Base-by-base conservation (phyloP, 1,140 invertebrate genomes). In the Homalodisca vitripennis region DNA sequence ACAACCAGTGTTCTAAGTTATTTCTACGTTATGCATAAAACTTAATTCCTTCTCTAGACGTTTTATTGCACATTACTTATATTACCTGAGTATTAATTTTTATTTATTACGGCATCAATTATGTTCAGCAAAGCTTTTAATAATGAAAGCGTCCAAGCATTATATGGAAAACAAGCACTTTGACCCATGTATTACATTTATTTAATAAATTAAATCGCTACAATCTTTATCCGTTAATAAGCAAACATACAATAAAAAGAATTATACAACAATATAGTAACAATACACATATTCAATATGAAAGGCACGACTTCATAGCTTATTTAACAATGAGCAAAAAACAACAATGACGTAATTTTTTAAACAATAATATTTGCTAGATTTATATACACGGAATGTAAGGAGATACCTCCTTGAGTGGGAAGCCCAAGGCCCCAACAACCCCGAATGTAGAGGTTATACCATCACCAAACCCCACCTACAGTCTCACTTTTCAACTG, bases 331-430 rank as follows among this genome's bases (percentile, higher is more conserved):
- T 41, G 34, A 41, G 34, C 34, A 41, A 41, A 41, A n/a, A n/a
- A 41, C 17, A 41, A 41, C 34, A n/a, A n/a, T n/a, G n/a, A n/a
- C n/a, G 17, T 60, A 60, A 60, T 60, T 60, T 22, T 51, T 60
- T n/a, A 53, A 53, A 27, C 26, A 22, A 53, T 41, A 51, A 51
- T 60, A 60, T 60, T 60, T 60, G 27, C 55, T 60, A 60, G n/a
- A 29, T 60, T 60, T 60, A 60, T 60, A 13, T 60, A 60, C 55
- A 60, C 55, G 55, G 55, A 60, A 60, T 60, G 55, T 60, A 13
- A 27, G 24, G n/a, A 26, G 55, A 22, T n/a, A n/a, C n/a, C n/a
- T n/a, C n/a, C n/a, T n/a, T n/a, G n/a, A n/a, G n/a, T n/a, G n/a
- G n/a, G n/a, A n/a, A n/a, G n/a, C n/a, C n/a, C n/a, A n/a, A n/a